phyloP scores from a whole-genome alignment of 2,888 invertebrate genomes.

The Habrosyne pyritoides region DNA sequence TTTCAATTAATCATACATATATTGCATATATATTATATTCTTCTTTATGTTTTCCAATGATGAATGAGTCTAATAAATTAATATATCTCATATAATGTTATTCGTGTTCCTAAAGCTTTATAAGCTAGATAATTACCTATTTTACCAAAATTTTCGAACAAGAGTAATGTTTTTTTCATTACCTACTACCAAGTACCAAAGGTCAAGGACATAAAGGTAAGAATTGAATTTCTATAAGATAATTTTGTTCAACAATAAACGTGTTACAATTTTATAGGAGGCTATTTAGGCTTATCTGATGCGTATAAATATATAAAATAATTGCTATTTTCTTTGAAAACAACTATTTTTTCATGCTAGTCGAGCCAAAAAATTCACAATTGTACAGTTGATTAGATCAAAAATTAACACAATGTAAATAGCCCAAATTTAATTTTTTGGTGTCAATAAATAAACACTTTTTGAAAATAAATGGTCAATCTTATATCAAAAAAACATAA shows the following conservation, averaged over 20 bases:
- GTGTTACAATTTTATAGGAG: background rate
- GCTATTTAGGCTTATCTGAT: background rate
- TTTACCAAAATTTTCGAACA: too few species aligned
- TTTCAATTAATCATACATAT: background rate
- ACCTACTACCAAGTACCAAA: background rate
- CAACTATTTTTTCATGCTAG: background rate
- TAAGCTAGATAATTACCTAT: too few species aligned
- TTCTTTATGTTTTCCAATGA: background rate
- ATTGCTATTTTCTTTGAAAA: background rate
- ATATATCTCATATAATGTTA: too few species aligned
- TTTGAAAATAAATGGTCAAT: too few species aligned
- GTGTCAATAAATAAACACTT: background rate
- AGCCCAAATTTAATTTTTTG: background rate
- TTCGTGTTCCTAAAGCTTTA: too few species aligned
- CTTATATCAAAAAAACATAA: too few species aligned
- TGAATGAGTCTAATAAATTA: background rate
- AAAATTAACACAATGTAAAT: too few species aligned
- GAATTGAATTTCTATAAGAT: background rate
- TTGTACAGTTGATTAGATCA: too few species aligned
- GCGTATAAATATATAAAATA: slow-evolving; percentile 4
- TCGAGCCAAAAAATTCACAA: background rate
- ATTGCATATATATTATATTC: background rate
- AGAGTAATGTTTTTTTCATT: background rate
- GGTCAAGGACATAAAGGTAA: background rate
- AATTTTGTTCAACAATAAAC: background rate